Conservation (phyloP, 2,113 vertebrate species). For the Excalfactoria chinensis region DNA sequence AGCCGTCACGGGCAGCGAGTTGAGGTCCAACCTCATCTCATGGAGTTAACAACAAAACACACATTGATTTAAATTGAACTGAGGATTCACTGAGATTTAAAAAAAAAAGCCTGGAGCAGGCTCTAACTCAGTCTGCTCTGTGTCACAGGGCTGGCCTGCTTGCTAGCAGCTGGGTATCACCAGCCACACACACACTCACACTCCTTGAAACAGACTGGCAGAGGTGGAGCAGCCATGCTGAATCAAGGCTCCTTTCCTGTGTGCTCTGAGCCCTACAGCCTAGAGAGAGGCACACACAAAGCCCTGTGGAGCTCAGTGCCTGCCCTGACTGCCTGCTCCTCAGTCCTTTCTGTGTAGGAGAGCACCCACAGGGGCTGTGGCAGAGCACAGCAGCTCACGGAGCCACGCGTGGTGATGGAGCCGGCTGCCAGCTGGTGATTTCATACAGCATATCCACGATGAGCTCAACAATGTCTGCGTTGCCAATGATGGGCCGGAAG, state of each 20-base stretch:
- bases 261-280: background rate
- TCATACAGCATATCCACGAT: constrained; percentile 86
- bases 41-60: background rate
- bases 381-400: rapidly evolving
- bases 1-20: background rate
- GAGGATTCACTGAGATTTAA: background rate
- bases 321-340: rapidly evolving
- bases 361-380: rapidly evolving
- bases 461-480: constrained; percentile 82
- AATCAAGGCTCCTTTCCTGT: rapidly evolving
- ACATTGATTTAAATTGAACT: background rate
- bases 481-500: constrained; percentile 89
- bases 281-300: rapidly evolving
- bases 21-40: background rate
- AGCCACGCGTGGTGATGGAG: rapidly evolving
- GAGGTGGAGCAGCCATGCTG: background rate
- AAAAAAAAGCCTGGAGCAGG: rapidly evolving
- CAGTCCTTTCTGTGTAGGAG: rapidly evolving
- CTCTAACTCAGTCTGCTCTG: background rate
- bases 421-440: background rate
- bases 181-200: rapidly evolving
- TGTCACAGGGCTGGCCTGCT: background rate
- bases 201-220: rapidly evolving
- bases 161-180: background rate
- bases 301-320: rapidly evolving